Evolutionary conservation across 2,797 vertebrate species (phyloP).

Genomic region (Eurystomus glaucurus): DNA sequence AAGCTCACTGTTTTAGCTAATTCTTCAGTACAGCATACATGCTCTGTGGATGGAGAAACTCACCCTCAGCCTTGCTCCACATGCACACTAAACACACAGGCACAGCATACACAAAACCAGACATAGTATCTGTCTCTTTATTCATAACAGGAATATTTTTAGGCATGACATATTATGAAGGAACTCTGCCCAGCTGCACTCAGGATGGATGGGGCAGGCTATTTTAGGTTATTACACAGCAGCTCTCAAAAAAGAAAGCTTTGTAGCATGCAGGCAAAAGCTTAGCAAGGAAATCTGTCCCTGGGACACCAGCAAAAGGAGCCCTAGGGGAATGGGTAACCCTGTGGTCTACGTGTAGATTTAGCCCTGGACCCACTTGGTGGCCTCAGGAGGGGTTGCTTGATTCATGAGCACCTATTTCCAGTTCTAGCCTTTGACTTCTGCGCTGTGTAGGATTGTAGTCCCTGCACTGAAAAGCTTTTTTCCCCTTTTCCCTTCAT

Average conservation of each 20-base stretch:
- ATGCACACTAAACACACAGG: background rate
- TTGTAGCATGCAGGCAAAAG: background rate
- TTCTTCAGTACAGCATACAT: background rate
- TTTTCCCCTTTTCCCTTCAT: background rate
- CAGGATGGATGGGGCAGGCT: conserved; percentile 45
- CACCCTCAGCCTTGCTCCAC: background rate
- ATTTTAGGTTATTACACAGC: conserved; percentile 60
- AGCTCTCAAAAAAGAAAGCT: conserved; percentile 57
- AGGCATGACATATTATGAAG: conserved; percentile 65
- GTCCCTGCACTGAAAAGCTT: background rate
- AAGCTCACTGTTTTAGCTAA: background rate
- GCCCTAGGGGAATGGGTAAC: background rate
- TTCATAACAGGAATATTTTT: conserved; percentile 73
- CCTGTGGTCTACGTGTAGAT: background rate
- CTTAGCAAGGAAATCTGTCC: conserved; percentile 1
- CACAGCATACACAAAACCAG: background rate
- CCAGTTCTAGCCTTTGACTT: background rate
- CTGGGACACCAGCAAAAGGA: background rate
- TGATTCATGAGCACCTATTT: background rate
- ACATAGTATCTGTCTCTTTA: conserved; percentile 42
- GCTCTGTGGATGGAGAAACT: background rate
- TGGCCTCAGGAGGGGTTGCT: background rate
- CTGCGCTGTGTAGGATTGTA: background rate
- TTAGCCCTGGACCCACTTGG: background rate
- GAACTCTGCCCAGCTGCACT: conserved; percentile 41